Conservation (phyloP, 2,797 vertebrate species). For the Dermochelys coriacea region DNA sequence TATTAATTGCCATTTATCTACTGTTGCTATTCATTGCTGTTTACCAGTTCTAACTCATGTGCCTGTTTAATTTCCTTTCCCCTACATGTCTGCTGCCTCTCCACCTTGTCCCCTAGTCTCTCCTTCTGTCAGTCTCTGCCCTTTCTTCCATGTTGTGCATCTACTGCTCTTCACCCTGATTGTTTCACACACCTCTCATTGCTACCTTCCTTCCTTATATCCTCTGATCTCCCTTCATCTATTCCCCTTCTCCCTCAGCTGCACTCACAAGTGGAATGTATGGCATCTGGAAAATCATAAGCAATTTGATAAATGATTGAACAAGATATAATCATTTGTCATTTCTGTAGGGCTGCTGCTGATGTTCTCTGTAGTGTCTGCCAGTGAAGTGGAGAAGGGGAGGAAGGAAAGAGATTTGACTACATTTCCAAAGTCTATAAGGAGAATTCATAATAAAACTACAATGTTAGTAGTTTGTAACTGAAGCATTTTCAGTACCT, state of each 20-base stretch:
- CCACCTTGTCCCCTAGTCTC: not conserved
- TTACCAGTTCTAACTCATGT: not conserved
- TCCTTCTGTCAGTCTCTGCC: not conserved
- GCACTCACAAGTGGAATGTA: not conserved
- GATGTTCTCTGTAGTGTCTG: accelerated
- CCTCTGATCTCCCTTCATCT: not conserved
- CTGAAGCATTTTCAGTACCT: not conserved
- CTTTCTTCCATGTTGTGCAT: not conserved
- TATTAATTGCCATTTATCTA: slow-evolving; percentile 33
- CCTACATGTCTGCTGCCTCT: not conserved
- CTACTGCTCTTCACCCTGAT: not conserved
- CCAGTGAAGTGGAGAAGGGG: not conserved
- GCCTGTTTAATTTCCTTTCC: not conserved
- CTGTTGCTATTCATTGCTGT: not conserved
- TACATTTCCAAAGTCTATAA: not conserved
- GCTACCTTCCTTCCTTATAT: too few species aligned
- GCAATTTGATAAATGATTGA: not conserved
- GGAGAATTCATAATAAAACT: not conserved
- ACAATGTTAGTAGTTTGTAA: not conserved
- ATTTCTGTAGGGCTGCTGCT: not conserved
- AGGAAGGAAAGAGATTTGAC: not conserved
- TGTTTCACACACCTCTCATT: not conserved
- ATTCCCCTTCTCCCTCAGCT: not conserved
- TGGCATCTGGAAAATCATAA: not conserved
- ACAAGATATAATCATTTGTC: accelerated